phyloP scores from a whole-genome alignment of 2,113 vertebrate genomes.

The Rhabdomys dilectus region DNA sequence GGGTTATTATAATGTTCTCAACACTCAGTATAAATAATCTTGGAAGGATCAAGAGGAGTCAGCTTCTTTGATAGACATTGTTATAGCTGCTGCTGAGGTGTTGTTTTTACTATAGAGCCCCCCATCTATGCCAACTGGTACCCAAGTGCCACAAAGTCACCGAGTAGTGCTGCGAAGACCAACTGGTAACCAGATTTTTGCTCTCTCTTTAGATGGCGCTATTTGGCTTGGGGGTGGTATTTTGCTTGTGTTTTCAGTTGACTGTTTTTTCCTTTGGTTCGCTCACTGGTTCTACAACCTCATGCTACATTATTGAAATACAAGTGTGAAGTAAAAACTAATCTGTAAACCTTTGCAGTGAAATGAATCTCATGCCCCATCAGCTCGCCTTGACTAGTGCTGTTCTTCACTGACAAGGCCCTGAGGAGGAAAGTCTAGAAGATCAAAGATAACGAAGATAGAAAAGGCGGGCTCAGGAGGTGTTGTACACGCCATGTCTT shows the following conservation, averaged over 20 bases:
- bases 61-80: background rate
- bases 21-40: background rate
- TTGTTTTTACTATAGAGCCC: background rate
- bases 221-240: background rate
- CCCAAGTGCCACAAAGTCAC: background rate
- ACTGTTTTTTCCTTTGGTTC: background rate
- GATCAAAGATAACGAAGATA: background rate
- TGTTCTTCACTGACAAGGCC: background rate
- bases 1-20: background rate
- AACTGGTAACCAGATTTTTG: background rate
- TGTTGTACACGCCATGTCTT: background rate
- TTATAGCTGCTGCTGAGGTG: background rate
- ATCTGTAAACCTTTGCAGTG: background rate
- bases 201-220: background rate
- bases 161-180: background rate
- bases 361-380: background rate
- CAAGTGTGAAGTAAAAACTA: background rate
- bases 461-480: background rate
- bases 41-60: background rate
- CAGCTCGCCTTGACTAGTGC: background rate
- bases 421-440: background rate
- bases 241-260: background rate
- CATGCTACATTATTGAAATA: conserved; percentile 1
- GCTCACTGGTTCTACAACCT: background rate
- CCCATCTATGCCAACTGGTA: background rate